These are phyloP conservation scores for Ursus arctos DNA, from an alignment of 2,113 vertebrate genomes.

Conservation along the genomic window DNA sequence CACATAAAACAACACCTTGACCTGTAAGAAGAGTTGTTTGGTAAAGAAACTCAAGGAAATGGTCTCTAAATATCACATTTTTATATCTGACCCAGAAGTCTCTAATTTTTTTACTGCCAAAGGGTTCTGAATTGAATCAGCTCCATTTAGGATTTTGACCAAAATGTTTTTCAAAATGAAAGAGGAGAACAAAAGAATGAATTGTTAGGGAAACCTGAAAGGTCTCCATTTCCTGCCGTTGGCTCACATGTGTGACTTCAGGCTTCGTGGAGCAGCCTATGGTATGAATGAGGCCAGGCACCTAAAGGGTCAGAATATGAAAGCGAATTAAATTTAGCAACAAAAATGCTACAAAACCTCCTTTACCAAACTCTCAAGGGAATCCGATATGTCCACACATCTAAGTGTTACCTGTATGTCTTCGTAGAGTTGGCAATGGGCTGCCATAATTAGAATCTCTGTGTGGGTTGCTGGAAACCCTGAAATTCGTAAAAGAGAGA, in stretches of 20 bases:
- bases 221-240: background rate
- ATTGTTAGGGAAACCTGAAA: background rate
- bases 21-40: background rate
- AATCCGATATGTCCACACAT: background rate
- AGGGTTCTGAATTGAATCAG: background rate
- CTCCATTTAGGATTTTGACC: background rate
- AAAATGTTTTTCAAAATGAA: slow-evolving; percentile 1
- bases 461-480: background rate
- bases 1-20: background rate
- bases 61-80: slow-evolving; percentile 8
- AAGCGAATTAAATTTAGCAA: background rate
- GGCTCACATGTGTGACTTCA: background rate
- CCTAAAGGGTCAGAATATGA: background rate
- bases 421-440: background rate
- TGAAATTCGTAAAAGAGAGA: background rate
- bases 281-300: background rate
- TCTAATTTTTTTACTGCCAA: background rate
- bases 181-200: background rate
- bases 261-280: background rate
- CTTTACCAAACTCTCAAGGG: background rate
- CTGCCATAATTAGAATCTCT: background rate
- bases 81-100: background rate
- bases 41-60: slow-evolving; percentile 1
- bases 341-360: background rate
- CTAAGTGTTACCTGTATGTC: background rate